Base-by-base conservation (phyloP, 1,140 invertebrate species). In the Anoplolepis gracilipes region DNA sequence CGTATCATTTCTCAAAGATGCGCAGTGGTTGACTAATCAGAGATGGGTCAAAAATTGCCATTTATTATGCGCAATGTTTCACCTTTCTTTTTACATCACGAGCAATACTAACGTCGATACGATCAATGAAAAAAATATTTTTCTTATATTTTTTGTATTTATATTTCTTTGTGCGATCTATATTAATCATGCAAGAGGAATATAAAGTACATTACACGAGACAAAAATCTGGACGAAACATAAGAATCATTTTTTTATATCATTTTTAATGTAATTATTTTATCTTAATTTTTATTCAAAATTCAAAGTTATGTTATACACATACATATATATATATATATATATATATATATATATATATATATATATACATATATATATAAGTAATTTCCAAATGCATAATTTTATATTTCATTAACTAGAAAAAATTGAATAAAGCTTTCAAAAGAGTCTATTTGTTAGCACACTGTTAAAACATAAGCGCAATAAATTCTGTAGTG, bases 191-290 rank as follows among this genome's bases (percentile, higher is more conserved):
- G 10, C 3, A n/a, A 33, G 19, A 36, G 7, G 13, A 28, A 69
- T 49, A 49, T 49, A 25, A 42, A n/a, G 28, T 19, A 53, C 0
- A 19, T n/a, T 28, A 0, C 46, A 16, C 16, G 16, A 22, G 7
- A 30, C 19, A 4, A 70, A 28, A 46, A 36, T 22, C 7, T 70
- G 7, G 59, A 59, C 4, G 11, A 76, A 6, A 11, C 19, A 0
- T 22, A 22, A 76, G 22, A n/a, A 25, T n/a, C 2, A n/a, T n/a
- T n/a, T n/a, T 1, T 33, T 19, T 42, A 6, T 16, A 76, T n/a
- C 28, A 76, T 7, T 19, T 36, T 42, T 25, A 42, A 28, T n/a
- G n/a, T 39, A 75, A 75, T 75, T 75, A 53, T 72, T 72, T 25
- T 49, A 69, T n/a, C n/a, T n/a, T n/a, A 13, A 4, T 19, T 49